phyloP scores from a whole-genome alignment of 2,113 vertebrate genomes.

The Pseudorhombus dupliciocellatus region DNA sequence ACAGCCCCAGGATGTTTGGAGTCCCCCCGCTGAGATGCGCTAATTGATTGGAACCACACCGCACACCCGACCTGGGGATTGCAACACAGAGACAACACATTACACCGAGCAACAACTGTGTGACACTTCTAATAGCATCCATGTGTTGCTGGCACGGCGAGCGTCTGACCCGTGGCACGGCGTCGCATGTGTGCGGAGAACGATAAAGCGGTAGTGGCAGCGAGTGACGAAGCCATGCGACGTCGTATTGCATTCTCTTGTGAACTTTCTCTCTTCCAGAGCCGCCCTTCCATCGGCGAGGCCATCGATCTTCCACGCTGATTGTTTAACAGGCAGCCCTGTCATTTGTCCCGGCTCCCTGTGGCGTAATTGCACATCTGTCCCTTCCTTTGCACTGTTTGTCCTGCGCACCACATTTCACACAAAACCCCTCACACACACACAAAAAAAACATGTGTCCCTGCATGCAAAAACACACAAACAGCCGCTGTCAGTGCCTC shows the following conservation, averaged over 20 bases:
- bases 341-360: constrained; percentile 55
- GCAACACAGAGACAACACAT: constrained; percentile 45
- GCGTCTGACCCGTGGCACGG: constrained; percentile 2
- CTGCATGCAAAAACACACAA: constrained; percentile 40
- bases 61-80: constrained; percentile 40
- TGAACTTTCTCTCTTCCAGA: constrained; percentile 40
- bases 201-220: background rate
- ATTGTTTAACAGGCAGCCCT: constrained; percentile 49
- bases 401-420: constrained; percentile 26
- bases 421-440: constrained; percentile 29
- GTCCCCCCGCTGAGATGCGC: constrained; percentile 30
- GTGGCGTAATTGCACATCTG: constrained; percentile 46
- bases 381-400: constrained; percentile 37
- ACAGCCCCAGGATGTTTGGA: constrained; percentile 54
- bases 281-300: constrained; percentile 16
- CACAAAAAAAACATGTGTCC: constrained; percentile 27
- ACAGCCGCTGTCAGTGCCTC: constrained; percentile 13
- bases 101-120: constrained; percentile 35
- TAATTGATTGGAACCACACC: constrained; percentile 69
- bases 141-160: constrained; percentile 26
- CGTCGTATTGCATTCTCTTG: constrained; percentile 4
- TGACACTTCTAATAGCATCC: constrained; percentile 36
- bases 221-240: background rate
- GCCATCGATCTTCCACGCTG: constrained; percentile 24
- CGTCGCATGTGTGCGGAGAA: background rate